Percentiles rank a stretch among this genome's conserved stretches.
Conservation (phyloP, 2,888 invertebrate species). For the Xestia xanthographa region DNA sequence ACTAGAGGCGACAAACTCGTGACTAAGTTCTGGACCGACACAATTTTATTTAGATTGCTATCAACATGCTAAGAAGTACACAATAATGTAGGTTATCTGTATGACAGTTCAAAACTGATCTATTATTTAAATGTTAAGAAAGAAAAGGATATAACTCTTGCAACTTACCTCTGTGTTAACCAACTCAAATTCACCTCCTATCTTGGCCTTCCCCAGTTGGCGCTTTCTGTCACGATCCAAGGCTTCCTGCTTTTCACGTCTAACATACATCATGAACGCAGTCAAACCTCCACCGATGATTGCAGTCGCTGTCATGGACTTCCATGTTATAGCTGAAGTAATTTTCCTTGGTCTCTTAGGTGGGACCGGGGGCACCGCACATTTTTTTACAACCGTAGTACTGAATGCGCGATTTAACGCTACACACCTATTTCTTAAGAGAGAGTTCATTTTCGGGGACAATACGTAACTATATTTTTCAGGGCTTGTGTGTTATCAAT, state of each 20-base stretch:
- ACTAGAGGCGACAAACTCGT: neutral
- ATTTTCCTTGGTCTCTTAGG: slow-evolving; percentile 78
- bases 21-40: neutral
- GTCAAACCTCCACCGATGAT: slow-evolving; percentile 92
- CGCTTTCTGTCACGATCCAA: slow-evolving; percentile 94
- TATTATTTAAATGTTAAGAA: neutral
- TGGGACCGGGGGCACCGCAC: slow-evolving; percentile 80
- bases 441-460: slow-evolving; percentile 78
- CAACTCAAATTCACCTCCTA: slow-evolving; percentile 98
- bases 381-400: slow-evolving; percentile 78
- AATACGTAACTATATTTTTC: slow-evolving; percentile 29
- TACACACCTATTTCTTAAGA: slow-evolving; percentile 75
- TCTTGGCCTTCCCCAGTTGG: slow-evolving; percentile 96
- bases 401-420: slow-evolving; percentile 77
- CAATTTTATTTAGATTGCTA: neutral
- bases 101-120: neutral
- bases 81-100: neutral
- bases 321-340: slow-evolving; percentile 95
- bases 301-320: slow-evolving; percentile 92
- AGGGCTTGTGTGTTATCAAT: slow-evolving; percentile 58
- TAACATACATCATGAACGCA: slow-evolving; percentile 94
- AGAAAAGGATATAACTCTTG: neutral
- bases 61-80: neutral
- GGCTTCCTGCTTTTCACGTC: slow-evolving; percentile 94
- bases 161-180: slow-evolving; percentile 91